phyloP scores from a whole-genome alignment of 2,797 vertebrate genomes.

The Darevskia nairensis region DNA sequence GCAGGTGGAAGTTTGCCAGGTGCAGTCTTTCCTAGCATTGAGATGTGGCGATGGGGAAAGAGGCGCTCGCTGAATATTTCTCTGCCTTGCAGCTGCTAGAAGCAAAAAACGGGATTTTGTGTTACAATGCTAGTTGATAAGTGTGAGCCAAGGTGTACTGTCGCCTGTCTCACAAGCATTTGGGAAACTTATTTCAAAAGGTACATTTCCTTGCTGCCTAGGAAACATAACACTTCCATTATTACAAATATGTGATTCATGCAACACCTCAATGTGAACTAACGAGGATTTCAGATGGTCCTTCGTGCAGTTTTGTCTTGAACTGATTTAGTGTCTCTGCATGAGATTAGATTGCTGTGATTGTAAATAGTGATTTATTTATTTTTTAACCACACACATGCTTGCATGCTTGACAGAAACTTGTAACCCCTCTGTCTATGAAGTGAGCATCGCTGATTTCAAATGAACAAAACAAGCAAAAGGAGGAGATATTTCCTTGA shows the following conservation, averaged over 20 bases:
- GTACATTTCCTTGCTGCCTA: background rate
- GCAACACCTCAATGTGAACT: background rate
- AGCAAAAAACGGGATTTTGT: background rate
- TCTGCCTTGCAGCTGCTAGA: background rate
- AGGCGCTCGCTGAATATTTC: background rate
- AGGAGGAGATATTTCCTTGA: no score
- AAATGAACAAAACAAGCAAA: no score
- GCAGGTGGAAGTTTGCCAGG: background rate
- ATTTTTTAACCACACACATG: background rate
- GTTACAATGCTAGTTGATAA: background rate
- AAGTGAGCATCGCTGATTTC: background rate
- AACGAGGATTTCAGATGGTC: background rate
- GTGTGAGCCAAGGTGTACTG: background rate
- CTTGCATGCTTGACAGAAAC: background rate
- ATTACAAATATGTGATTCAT: background rate
- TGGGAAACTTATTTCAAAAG: background rate
- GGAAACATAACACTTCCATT: background rate
- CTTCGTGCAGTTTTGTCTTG: background rate
- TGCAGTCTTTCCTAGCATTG: background rate
- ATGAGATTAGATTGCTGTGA: background rate
- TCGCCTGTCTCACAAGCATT: background rate
- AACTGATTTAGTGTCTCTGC: background rate
- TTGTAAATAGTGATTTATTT: background rate
- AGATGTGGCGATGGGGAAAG: background rate
- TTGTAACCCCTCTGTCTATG: background rate